phyloP scores from a whole-genome alignment of 2,113 vertebrate genomes.

The Diadophis punctatus region DNA sequence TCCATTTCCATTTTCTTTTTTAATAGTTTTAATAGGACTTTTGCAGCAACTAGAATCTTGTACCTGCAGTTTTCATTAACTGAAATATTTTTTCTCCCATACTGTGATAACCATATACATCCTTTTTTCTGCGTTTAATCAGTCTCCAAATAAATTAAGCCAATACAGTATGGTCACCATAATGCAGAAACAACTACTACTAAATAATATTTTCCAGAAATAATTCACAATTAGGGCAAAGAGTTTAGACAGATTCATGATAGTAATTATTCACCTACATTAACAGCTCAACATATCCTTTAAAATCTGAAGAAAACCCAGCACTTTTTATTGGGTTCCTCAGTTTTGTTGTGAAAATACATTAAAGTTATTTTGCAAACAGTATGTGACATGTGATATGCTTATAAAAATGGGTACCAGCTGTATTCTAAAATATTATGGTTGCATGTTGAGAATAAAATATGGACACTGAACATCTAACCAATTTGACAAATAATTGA shows the following conservation, averaged over 20 bases:
- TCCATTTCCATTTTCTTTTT: background rate
- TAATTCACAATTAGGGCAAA: conserved; percentile 9
- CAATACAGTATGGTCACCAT: background rate
- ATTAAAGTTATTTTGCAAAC: conserved; percentile 6
- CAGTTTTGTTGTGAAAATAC: background rate
- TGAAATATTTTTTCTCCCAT: background rate
- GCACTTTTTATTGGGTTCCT: background rate
- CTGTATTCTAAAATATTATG: conserved; percentile 8
- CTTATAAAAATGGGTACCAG: conserved; percentile 11
- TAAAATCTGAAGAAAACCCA: conserved; percentile 19
- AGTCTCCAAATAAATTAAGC: conserved; percentile 14
- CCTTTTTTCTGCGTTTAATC: background rate
- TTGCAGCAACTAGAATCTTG: background rate
- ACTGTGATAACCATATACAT: background rate
- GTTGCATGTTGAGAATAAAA: background rate
- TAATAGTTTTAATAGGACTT: background rate
- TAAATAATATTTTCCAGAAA: conserved; percentile 29
- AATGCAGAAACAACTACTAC: background rate
- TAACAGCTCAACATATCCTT: background rate
- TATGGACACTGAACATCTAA: background rate
- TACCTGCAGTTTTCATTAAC: background rate
- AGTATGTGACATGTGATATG: background rate
- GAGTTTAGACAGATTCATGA: conserved; percentile 12
- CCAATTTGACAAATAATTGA: background rate
- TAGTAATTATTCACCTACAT: conserved; percentile 18